These are phyloP conservation scores for Zoroaster sp. DNA, from an alignment of 53 echinoderm and acorn worm species.

Conservation along the genomic window DNA sequence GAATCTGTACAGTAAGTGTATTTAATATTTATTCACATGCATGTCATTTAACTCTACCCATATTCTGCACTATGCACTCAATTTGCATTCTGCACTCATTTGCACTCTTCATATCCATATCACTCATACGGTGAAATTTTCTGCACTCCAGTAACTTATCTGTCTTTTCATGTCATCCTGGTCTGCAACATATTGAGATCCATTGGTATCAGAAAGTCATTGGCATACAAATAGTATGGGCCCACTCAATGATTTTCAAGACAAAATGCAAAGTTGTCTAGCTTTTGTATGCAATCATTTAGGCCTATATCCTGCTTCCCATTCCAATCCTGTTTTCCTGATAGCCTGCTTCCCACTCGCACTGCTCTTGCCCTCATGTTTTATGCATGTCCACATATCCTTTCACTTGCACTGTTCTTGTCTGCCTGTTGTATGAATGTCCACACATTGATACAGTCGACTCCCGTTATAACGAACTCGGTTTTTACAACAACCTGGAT, in stretches of 20 bases:
- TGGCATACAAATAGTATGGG: background rate
- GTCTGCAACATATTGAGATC: background rate
- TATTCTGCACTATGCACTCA: background rate
- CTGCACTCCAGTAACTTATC: background rate
- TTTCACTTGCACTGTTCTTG: background rate
- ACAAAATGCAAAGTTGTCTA: background rate
- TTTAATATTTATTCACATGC: background rate
- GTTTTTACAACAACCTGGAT: background rate
- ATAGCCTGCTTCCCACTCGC: background rate
- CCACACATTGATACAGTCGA: background rate
- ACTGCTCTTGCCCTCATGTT: background rate
- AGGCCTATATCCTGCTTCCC: no score
- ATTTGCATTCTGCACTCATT: background rate
- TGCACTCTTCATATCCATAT: background rate
- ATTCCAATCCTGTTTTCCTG: background rate
- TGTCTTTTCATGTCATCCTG: background rate
- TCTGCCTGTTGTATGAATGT: background rate
- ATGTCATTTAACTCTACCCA: background rate
- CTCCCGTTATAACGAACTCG: background rate
- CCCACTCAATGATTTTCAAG: background rate
- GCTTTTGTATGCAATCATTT: background rate
- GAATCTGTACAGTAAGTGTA: background rate
- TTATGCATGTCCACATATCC: background rate
- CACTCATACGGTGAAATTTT: background rate
- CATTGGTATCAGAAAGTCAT: background rate